Evolutionary conservation across 2,888 invertebrate species (phyloP).

Genomic region (Phyllotreta cruciferae): DNA sequence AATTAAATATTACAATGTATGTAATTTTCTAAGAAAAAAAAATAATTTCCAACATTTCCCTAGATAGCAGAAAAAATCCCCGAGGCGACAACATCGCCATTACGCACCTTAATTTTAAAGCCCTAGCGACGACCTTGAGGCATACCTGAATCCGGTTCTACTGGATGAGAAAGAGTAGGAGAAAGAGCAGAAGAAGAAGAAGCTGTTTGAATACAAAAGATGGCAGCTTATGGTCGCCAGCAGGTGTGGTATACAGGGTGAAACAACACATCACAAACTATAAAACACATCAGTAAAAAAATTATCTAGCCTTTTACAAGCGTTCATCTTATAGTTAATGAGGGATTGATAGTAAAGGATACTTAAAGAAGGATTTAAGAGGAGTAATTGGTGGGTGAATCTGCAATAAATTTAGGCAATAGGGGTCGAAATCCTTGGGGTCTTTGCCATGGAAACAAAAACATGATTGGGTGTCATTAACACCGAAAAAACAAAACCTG

Average conservation of each 20-base stretch:
- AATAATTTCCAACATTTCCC: no score
- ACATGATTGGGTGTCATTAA: slow-evolving; percentile 37
- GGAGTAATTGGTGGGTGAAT: no score
- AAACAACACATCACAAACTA: background rate
- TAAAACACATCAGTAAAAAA: background rate
- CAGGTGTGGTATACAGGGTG: slow-evolving; percentile 29
- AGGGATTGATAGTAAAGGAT: no score
- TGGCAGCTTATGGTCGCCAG: slow-evolving; percentile 34
- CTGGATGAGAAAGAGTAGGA: slow-evolving; percentile 48
- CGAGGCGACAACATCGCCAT: slow-evolving; percentile 39
- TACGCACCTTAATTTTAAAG: slow-evolving; percentile 50
- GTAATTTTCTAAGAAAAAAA: no score
- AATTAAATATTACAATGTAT: no score
- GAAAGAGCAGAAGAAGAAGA: slow-evolving; percentile 41
- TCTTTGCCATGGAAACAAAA: slow-evolving; percentile 41
- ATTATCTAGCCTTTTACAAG: no score
- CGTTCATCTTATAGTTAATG: no score
- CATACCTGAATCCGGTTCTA: slow-evolving; percentile 58
- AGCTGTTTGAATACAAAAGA: slow-evolving; percentile 43
- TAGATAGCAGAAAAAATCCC: no score
- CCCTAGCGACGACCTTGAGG: slow-evolving; percentile 54
- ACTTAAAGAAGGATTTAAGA: background rate
- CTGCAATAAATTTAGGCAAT: background rate
- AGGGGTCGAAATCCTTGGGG: slow-evolving; percentile 12
- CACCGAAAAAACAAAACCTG: slow-evolving; percentile 29